Base-by-base conservation (phyloP, 2,113 vertebrate species). In the Aramus guarauna region DNA sequence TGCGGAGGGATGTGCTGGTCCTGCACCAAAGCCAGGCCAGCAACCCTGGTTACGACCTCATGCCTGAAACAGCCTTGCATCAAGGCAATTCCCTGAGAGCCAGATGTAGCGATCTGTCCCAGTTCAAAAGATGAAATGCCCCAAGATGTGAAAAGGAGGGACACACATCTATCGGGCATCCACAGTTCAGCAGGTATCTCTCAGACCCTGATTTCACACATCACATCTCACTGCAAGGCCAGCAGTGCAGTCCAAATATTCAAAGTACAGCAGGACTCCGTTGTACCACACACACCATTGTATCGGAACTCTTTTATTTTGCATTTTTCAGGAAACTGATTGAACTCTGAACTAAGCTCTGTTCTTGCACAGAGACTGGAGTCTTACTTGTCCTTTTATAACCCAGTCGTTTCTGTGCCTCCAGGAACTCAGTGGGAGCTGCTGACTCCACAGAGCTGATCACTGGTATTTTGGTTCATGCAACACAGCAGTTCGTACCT, bases 261-360 rank as follows among this genome's bases (percentile, higher is more conserved):
- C 29, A 19, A 27, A 20, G 50, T 39, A 14, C 32, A 41, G 69
- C 84, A 50, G 66, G 27, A 20, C 20, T 74, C 32, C 19, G 1
- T 9, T 1, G 2, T 20, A 41, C 58, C 67, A 27, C 0, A 8
- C 3, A 14, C 15, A 15, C 9, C 12, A 24, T 50, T 0, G 12
- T 19, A 63, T 19, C 0, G 0, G 2, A 50, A 34, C 21, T 16
- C 29, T 9, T 60, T 48, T 20, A 15, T 7, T 71, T 23, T 75
- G 53, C 26, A 47, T 68, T 88, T 91, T 43, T 24, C 48, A 59
- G n/a, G 29, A 62, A 82, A 39, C 22, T 4, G 3, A 13, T 0
- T 53, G 80, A 73, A 39, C 18, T 72, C 66, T 60, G 34, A 78
- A 59, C 26, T 24, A 43, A 92, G 55, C 37, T 47, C 50, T 53